Percentiles rank a stretch among this genome's conserved stretches.
Evolutionary conservation across 2,113 vertebrate genomes (phyloP).

Genomic region (Micronisus gabar): DNA sequence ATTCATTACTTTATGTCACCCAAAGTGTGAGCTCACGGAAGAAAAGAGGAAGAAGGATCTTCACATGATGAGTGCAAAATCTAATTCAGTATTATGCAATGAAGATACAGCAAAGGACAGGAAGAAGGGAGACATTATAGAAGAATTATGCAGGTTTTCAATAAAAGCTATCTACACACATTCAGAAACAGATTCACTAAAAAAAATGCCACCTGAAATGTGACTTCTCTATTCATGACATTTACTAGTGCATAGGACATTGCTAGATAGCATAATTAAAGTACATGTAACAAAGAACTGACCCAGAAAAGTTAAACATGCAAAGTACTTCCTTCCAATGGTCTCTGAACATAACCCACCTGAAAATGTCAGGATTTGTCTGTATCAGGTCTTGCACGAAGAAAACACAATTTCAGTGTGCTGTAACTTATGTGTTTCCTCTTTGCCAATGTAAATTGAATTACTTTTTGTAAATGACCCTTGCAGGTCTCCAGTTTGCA

Average conservation of each 20-base stretch:
- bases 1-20: not conserved
- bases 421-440: not conserved
- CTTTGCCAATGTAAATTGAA: not conserved
- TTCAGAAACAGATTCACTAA: not conserved
- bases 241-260: not conserved
- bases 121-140: not conserved
- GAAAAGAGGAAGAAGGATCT: not conserved
- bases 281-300: not conserved
- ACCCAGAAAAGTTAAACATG: not conserved
- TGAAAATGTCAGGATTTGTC: not conserved
- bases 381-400: not conserved
- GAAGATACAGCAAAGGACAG: not conserved
- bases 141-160: not conserved
- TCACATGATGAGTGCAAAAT: not conserved
- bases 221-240: not conserved
- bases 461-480: not conserved
- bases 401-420: not conserved
- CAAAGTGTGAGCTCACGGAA: not conserved
- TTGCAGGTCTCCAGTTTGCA: not conserved
- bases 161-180: not conserved
- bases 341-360: not conserved
- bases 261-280: not conserved
- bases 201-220: not conserved
- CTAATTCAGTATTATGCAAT: not conserved
- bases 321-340: not conserved